Percentiles rank a stretch among this genome's conserved stretches.
These are phyloP conservation scores for Novumbra hubbsi DNA, from an alignment of 2,797 vertebrate species.

Conservation along the genomic window DNA sequence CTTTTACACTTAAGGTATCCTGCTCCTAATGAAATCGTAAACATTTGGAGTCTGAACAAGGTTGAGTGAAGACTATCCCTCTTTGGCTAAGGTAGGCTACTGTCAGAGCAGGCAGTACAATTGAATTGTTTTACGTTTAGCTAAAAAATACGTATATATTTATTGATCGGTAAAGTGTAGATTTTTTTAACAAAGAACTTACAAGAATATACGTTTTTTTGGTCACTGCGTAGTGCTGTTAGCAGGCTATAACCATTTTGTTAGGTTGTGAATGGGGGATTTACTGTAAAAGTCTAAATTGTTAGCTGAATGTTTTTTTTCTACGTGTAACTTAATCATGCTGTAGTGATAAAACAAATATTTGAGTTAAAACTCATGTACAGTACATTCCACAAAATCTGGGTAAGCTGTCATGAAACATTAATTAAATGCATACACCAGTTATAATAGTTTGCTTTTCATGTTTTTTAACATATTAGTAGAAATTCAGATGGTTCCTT, in stretches of 20 bases:
- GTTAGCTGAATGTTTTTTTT: neutral
- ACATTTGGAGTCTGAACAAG: neutral
- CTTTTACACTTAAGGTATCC: too few relatives aligned
- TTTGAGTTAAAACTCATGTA: too few relatives aligned
- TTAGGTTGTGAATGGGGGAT: neutral
- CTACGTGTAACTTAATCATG: neutral
- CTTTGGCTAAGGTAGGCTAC: neutral
- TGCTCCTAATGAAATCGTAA: neutral
- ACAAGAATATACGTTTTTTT: neutral
- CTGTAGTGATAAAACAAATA: too few relatives aligned
- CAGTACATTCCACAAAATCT: too few relatives aligned
- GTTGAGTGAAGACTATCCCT: neutral
- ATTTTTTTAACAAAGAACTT: neutral
- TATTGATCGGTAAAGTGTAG: neutral
- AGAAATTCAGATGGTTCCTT: conserved; percentile 1
- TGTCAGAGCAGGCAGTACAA: neutral
- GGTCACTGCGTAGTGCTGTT: too few relatives aligned
- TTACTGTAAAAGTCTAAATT: neutral
- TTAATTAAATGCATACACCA: too few relatives aligned
- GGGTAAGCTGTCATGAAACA: too few relatives aligned
- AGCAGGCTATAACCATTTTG: neutral
- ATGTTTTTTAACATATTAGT: neutral
- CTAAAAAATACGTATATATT: neutral
- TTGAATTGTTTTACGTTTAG: neutral
- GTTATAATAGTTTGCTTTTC: neutral